These are phyloP conservation scores for Hemicrepidius hirtus DNA, from an alignment of 2,888 invertebrate species.

Conservation along the genomic window DNA sequence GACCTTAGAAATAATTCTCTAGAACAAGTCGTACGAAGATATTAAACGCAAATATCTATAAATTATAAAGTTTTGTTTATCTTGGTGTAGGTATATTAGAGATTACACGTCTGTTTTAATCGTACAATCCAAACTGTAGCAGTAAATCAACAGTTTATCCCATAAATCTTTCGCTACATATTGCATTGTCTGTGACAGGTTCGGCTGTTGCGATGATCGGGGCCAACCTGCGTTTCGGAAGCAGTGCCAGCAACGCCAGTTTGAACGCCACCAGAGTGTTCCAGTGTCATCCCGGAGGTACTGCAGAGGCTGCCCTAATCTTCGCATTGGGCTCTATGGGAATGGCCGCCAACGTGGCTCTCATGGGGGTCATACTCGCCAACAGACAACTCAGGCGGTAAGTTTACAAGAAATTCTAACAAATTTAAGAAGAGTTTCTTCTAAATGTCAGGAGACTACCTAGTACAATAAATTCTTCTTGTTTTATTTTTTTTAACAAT, in stretches of 20 bases:
- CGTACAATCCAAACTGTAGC: neutral
- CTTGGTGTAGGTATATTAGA: conserved; percentile 1
- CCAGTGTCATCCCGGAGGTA: conserved; percentile 87
- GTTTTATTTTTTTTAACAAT: too few relatives aligned
- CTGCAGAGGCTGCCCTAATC: conserved; percentile 85
- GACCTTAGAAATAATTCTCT: too few relatives aligned
- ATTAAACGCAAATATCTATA: too few relatives aligned
- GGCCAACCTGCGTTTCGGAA: conserved; percentile 82
- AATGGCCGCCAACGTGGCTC: conserved; percentile 86
- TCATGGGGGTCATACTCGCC: conserved; percentile 87
- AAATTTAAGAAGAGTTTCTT: neutral
- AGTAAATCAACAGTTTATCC: conserved; percentile 27
- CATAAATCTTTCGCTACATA: conserved; percentile 29
- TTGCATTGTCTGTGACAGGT: conserved; percentile 71
- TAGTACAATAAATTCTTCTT: too few relatives aligned
- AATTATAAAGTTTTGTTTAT: neutral
- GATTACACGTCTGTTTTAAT: conserved; percentile 8
- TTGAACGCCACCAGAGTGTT: conserved; percentile 82
- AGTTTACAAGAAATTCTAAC: conserved; percentile 53
- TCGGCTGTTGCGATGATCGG: conserved; percentile 87
- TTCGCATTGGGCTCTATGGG: conserved; percentile 86
- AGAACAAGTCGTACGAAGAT: too few relatives aligned
- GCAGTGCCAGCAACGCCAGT: conserved; percentile 81
- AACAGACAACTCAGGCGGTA: conserved; percentile 88
- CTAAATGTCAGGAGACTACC: too few relatives aligned